A percentile compares a stretch with the other conserved stretches of the same genome.
Evolutionary conservation across 2,888 invertebrate species (phyloP).

Genomic region (Drosophila neonasuta): DNA sequence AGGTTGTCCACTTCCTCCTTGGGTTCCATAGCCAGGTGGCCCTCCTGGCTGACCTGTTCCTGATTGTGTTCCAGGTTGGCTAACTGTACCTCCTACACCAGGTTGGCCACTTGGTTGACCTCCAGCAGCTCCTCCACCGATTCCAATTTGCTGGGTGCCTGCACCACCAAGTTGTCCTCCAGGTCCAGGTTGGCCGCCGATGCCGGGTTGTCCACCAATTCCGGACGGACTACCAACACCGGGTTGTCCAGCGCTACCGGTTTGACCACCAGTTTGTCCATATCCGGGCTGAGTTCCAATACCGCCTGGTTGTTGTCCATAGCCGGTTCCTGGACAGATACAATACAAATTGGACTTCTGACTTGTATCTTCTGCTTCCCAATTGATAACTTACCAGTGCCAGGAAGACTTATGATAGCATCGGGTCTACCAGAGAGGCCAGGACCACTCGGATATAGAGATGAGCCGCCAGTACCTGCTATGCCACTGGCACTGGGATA

Average conservation of each 20-base stretch:
- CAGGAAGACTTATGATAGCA: constrained; percentile 63
- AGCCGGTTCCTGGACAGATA: constrained; percentile 5
- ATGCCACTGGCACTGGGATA: constrained; percentile 17
- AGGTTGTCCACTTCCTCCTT: constrained; percentile 17
- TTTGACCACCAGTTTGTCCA: constrained; percentile 5
- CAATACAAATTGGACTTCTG: constrained; percentile 15
- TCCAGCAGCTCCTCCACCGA: constrained; percentile 2
- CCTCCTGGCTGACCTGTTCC: constrained; percentile 2
- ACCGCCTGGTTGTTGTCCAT: constrained; percentile 13
- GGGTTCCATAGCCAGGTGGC: constrained; percentile 11
- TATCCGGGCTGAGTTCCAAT: background rate
- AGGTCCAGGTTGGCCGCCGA: background rate
- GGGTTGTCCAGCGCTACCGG: constrained; percentile 16
- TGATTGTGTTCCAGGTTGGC: background rate
- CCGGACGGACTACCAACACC: constrained; percentile 21
- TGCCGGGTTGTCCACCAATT: constrained; percentile 15
- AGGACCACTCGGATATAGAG: constrained; percentile 10
- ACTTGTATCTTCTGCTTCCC: background rate
- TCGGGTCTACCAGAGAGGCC: constrained; percentile 53
- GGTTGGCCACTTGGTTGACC: constrained; percentile 2
- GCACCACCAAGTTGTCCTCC: background rate
- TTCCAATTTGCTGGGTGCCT: background rate
- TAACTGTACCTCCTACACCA: background rate
- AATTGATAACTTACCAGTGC: constrained; percentile 34
- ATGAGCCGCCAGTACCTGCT: constrained; percentile 9